Evolutionary conservation across 2,113 vertebrate genomes (phyloP).

Genomic region (Centropus bengalensis): DNA sequence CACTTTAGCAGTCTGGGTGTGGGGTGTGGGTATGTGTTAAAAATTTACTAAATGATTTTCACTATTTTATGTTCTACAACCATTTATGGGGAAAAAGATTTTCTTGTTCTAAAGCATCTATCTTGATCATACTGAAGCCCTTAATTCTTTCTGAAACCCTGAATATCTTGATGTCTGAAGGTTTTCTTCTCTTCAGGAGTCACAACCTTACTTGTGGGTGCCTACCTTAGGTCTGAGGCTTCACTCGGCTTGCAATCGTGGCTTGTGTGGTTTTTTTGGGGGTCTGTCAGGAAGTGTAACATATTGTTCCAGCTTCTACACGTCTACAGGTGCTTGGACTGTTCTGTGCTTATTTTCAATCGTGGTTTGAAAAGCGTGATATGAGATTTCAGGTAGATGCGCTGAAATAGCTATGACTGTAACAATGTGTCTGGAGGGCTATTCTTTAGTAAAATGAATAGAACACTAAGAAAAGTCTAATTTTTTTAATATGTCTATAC

Average conservation of each 20-base stretch:
- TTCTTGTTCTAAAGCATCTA: not conserved
- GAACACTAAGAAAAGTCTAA: not conserved
- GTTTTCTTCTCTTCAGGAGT: not conserved
- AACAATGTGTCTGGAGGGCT: not conserved
- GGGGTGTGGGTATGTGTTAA: not conserved
- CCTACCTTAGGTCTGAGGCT: not conserved
- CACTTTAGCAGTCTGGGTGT: not conserved
- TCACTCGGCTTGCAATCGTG: not conserved
- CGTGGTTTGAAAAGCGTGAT: not conserved
- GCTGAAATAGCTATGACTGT: not conserved
- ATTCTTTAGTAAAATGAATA: not conserved
- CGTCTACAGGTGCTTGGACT: not conserved
- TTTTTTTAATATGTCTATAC: not conserved
- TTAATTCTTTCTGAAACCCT: not conserved
- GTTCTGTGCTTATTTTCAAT: not conserved
- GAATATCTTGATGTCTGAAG: not conserved
- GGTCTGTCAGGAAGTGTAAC: not conserved
- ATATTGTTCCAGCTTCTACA: not conserved
- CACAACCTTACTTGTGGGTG: not conserved
- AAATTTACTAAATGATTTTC: not conserved
- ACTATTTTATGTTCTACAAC: not conserved
- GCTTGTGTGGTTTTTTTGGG: not conserved
- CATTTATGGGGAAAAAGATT: rapidly evolving
- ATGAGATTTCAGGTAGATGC: not conserved
- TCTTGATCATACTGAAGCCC: rapidly evolving